These are phyloP conservation scores for Phalloptychus januarius DNA, from an alignment of 2,797 vertebrate species.

Conservation along the genomic window DNA sequence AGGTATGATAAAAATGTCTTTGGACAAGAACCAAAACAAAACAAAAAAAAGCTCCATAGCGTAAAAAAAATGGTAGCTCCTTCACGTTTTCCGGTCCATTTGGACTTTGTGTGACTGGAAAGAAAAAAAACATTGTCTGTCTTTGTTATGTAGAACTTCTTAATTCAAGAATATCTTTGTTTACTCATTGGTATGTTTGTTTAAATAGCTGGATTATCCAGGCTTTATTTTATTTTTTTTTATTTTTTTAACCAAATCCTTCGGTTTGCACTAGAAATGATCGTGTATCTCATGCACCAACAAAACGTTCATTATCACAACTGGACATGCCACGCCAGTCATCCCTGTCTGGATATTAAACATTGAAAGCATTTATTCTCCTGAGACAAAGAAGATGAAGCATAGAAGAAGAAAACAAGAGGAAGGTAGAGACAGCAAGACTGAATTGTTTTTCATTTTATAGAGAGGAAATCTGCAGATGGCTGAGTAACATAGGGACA, in stretches of 20 bases:
- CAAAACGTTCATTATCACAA: constrained; percentile 70
- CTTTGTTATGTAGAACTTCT: constrained; percentile 61
- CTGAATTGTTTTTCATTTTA: constrained; percentile 63
- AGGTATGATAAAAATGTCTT: constrained; percentile 38
- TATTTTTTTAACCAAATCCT: constrained; percentile 48
- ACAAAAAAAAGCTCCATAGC: constrained; percentile 18
- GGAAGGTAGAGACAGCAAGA: constrained; percentile 51
- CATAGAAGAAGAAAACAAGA: constrained; percentile 7
- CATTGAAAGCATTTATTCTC: constrained; percentile 78
- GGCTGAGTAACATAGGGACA: constrained; percentile 51
- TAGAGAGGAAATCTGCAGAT: constrained; percentile 55
- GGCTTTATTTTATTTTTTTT: constrained; percentile 29
- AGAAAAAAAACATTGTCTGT: constrained; percentile 52
- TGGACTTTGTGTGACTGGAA: constrained; percentile 66
- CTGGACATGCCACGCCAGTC: constrained; percentile 61
- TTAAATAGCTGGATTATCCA: constrained; percentile 71
- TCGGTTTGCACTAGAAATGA: constrained; percentile 73
- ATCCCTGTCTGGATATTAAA: constrained; percentile 69
- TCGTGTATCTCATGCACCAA: constrained; percentile 61
- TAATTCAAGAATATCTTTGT: constrained; percentile 65
- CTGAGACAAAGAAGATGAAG: constrained; percentile 60
- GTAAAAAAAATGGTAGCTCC: constrained; percentile 52
- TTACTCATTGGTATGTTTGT: constrained; percentile 64
- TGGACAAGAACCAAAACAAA: constrained; percentile 32
- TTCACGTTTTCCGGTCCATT: constrained; percentile 50